A percentile compares a stretch with the other conserved stretches of the same genome.
These are phyloP conservation scores for Parthenolecanium corni DNA, from an alignment of 2,888 invertebrate genomes.

Conservation along the genomic window DNA sequence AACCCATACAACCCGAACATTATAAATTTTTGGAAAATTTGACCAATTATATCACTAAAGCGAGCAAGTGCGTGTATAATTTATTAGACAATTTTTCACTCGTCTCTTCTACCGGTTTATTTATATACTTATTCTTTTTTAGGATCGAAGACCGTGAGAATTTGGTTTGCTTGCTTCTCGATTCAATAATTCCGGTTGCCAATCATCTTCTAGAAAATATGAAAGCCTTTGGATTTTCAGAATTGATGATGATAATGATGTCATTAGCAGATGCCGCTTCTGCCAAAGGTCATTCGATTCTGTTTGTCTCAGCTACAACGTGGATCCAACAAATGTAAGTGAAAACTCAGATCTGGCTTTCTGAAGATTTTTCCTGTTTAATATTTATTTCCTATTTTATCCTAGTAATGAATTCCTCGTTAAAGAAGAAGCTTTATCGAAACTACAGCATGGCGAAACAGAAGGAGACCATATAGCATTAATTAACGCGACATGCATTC, in stretches of 20 bases:
- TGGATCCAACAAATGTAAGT: conserved; percentile 24
- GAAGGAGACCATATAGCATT: conserved; percentile 21
- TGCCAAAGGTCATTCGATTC: conserved; percentile 63
- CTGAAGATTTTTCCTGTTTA: neutral
- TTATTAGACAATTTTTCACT: neutral
- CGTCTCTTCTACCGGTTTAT: neutral
- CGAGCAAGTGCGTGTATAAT: conserved; percentile 24
- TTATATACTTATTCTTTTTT: neutral
- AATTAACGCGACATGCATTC: conserved; percentile 63
- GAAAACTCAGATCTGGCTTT: neutral
- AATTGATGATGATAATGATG: conserved; percentile 65
- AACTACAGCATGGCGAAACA: conserved; percentile 12
- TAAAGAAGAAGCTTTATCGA: conserved; percentile 14
- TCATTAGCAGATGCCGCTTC: conserved; percentile 74
- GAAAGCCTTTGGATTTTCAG: conserved; percentile 63
- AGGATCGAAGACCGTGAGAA: conserved; percentile 40
- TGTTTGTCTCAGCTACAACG: conserved; percentile 45
- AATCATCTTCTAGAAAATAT: conserved; percentile 44
- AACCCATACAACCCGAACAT: conserved; percentile 28
- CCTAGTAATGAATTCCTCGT: conserved; percentile 7
- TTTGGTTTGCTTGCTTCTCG: conserved; percentile 53
- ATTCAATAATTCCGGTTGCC: conserved; percentile 61
- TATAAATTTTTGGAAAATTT: conserved; percentile 30
- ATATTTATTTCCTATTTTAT: neutral
- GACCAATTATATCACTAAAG: conserved; percentile 28